Base-by-base conservation (phyloP, 2,797 vertebrate genomes). In the Pagetopsis macropterus region DNA sequence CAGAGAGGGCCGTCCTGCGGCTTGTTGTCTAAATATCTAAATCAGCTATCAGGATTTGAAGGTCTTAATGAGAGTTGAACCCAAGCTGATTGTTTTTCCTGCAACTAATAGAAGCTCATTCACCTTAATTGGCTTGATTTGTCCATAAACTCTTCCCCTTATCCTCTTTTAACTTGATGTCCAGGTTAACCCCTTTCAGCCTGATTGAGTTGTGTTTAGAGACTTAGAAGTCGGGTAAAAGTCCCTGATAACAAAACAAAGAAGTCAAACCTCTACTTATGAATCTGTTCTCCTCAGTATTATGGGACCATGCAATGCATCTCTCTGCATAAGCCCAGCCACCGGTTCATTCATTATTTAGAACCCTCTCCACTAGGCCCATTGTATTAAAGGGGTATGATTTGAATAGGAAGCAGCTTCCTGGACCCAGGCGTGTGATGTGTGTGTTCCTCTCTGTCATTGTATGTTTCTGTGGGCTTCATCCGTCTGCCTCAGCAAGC, bases 321-420 rank as follows among this genome's bases (percentile, higher is more conserved):
- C 92, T 91, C 89, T 88, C 90, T 82, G 90, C 89, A 90, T 90
- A 92, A 91, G 73, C 88, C 89, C 84, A 89, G 86, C 88, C 84
- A 87, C 72, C 73, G 77, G 79, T 90, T 92, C 90, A 91, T 94
- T 92, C 84, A 94, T 92, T 92, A 94, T 94, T 94, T 90, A 92
- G 86, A 88, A 70, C 68, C 81, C 77, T 89, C 85, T 89, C 87
- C 58, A 82, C 82, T 64, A 77, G 84, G 81, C 85, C 86, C 82
- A 90, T 92, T 92, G 91, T 92, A 91, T 91, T 91, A 90, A 90
- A 85, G 89, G 85, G 70, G 71, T 86, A 89, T 94, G 89, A 91
- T 93, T 92, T 91, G 88, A 93, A 92, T 93, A 87, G 87, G 91
- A 92, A 91, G 87, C 89, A 90, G 91, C 81, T 86, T 88, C 80